A percentile compares a stretch with the other conserved stretches of the same genome.
These are phyloP conservation scores for Xiphorhynchus erythropygius DNA, from an alignment of 2,797 vertebrate genomes.

Conservation along the genomic window DNA sequence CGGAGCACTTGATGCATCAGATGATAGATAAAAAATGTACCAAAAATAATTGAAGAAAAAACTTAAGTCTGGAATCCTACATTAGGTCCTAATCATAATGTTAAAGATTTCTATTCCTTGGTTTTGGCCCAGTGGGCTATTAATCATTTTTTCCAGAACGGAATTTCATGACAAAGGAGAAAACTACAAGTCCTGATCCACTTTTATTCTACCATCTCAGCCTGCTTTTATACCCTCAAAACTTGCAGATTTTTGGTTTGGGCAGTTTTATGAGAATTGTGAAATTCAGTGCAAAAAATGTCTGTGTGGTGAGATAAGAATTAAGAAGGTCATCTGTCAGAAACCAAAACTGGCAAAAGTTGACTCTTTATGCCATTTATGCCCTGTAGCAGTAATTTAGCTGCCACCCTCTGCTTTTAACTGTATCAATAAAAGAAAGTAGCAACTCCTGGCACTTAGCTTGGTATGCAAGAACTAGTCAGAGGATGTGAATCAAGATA, in stretches of 20 bases:
- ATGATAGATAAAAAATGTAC: neutral
- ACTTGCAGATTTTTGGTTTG: neutral
- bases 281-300: neutral
- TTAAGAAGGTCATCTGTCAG: neutral
- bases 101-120: neutral
- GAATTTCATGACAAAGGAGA: neutral
- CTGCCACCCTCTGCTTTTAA: neutral
- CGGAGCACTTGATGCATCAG: neutral
- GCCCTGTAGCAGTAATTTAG: neutral
- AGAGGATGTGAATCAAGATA: neutral
- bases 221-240: neutral
- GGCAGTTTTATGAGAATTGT: neutral
- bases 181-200: neutral
- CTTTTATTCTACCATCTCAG: neutral
- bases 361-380: neutral
- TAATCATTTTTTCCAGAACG: neutral
- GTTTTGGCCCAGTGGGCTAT: neutral
- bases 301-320: neutral
- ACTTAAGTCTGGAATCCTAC: neutral
- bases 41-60: neutral
- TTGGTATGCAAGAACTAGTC: neutral
- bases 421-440: neutral
- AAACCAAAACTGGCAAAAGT: neutral
- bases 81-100: neutral
- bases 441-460: neutral